These are phyloP conservation scores for Machimus atricapillus DNA, from an alignment of 2,888 invertebrate species.

Conservation along the genomic window DNA sequence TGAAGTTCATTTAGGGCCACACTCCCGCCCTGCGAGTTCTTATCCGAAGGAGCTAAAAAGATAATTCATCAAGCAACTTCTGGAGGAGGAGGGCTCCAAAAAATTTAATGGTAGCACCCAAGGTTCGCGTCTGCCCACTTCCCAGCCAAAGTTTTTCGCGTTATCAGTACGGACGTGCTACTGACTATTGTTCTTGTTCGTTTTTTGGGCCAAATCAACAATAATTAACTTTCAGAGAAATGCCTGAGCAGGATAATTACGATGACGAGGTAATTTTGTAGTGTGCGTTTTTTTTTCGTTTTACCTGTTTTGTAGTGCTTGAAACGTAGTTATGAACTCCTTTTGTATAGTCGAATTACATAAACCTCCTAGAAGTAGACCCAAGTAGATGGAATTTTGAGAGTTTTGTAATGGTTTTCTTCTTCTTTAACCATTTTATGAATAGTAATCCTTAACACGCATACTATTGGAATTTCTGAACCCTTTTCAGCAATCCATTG, in stretches of 20 bases:
- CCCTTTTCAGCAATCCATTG: neutral
- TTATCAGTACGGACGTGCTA: neutral
- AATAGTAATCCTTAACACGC: neutral
- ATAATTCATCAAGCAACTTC: neutral
- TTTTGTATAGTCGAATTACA: neutral
- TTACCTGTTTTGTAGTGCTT: neutral
- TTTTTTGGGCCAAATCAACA: slow-evolving; percentile 1
- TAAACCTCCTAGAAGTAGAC: neutral
- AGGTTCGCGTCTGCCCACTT: neutral
- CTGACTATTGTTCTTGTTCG: neutral
- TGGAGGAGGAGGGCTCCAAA: neutral
- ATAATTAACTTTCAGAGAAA: slow-evolving; percentile 47
- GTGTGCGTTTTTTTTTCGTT: neutral
- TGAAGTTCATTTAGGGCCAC: neutral
- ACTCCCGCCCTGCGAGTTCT: neutral
- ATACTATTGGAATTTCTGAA: neutral
- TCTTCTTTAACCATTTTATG: neutral
- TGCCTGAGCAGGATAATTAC: slow-evolving; percentile 63
- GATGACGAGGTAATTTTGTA: slow-evolving; percentile 60
- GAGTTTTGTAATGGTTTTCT: neutral
- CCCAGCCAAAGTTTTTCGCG: neutral
- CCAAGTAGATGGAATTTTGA: neutral
- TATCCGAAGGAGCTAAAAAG: neutral
- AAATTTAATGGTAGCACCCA: neutral
- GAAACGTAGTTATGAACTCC: neutral